phyloP scores from a whole-genome alignment of 2,888 invertebrate species.

The Capitulum mitella region DNA sequence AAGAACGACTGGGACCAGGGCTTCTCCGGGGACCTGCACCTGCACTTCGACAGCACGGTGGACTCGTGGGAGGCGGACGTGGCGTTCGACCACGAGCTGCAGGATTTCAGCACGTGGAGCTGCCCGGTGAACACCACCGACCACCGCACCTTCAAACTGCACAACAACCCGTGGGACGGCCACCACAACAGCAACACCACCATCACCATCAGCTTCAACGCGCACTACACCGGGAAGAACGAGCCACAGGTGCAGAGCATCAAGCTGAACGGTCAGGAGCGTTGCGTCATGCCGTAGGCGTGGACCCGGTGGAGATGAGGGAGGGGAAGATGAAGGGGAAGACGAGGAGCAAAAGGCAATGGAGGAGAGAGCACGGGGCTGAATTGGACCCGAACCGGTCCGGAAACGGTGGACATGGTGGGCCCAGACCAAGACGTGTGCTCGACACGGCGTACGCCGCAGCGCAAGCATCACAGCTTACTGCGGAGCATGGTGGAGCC shows the following conservation, averaged over 20 bases:
- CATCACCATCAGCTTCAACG: constrained; percentile 12
- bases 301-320: too few species aligned
- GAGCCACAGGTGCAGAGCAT: background rate
- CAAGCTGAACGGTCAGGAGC: background rate
- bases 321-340: too few species aligned
- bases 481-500: too few species aligned
- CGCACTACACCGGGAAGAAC: background rate
- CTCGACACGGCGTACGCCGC: too few species aligned
- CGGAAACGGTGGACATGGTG: too few species aligned
- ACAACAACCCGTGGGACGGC: constrained; percentile 15
- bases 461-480: too few species aligned
- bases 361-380: too few species aligned
- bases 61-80: constrained; percentile 3
- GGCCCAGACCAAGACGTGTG: too few species aligned
- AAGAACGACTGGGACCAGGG: background rate
- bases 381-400: too few species aligned
- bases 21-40: constrained; percentile 9
- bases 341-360: too few species aligned
- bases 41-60: background rate
- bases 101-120: background rate
- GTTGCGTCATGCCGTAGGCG: background rate
- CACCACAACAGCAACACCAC: constrained; percentile 9
- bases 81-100: background rate
- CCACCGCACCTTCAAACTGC: background rate
- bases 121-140: background rate